Evolutionary conservation across 2,113 vertebrate genomes (phyloP).

Genomic region (Melospiza georgiana): DNA sequence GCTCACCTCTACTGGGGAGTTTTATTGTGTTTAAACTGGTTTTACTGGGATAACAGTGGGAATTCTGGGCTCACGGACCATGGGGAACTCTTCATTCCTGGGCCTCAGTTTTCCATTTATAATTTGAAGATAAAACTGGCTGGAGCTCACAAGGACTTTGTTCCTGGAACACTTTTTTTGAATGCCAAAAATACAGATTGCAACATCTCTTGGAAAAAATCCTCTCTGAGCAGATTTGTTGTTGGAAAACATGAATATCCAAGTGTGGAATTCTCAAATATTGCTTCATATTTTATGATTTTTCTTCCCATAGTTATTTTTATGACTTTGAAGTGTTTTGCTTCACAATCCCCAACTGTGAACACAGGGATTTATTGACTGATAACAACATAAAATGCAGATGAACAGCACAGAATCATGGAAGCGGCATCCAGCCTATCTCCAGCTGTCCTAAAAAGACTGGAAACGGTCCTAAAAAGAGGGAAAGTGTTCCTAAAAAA

Average conservation of each 20-base stretch:
- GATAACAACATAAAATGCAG: not conserved
- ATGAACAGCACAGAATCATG: not conserved
- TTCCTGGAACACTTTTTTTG: not conserved
- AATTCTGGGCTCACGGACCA: not conserved
- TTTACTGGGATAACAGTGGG: not conserved
- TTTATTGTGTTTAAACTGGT: not conserved
- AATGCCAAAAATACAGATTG: not conserved
- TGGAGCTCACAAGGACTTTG: not conserved
- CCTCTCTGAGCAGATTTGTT: not conserved
- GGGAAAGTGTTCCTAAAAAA: not conserved
- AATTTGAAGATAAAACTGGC: not conserved
- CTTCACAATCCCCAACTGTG: not conserved
- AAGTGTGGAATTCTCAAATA: not conserved
- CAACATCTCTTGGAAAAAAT: conserved; percentile 22
- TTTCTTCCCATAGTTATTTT: not conserved
- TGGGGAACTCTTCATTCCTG: not conserved
- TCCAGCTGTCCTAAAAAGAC: not conserved
- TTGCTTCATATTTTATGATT: not conserved
- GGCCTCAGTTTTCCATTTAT: not conserved
- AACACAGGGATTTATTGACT: not conserved
- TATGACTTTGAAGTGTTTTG: not conserved
- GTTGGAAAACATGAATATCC: not conserved
- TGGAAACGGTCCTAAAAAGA: not conserved
- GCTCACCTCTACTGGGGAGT: fast-evolving
- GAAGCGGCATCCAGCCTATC: not conserved